Base-by-base conservation (phyloP, 2,797 vertebrate species). In the Sciurus vulgaris region DNA sequence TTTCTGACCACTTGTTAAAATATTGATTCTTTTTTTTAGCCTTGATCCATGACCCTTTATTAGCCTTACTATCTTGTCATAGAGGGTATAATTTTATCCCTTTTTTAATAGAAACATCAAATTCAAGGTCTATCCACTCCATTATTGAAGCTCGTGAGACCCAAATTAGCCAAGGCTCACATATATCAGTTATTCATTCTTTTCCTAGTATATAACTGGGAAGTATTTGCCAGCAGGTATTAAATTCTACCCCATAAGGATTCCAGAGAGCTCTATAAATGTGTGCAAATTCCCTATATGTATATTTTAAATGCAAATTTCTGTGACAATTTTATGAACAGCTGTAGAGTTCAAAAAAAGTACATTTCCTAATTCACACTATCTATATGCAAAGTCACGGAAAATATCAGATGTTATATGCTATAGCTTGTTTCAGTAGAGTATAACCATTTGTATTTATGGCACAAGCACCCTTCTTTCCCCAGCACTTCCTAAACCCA, bases 371-470 rank as follows among this genome's bases (percentile, higher is more conserved):
- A 92, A 97, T 97, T 93, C 91, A 90, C 82, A 87, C 95, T 88
- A 97, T 97, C 74, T 97, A 95, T 98, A 97, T 98, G 97, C 97
- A 97, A 96, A 98, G 93, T 82, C 96, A 96, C 20, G 9, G 41
- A 95, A 96, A 96, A 96, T 97, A 97, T 97, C 96, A 97, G 87
- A 96, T 96, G 95, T 59, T 92, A 93, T 97, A 88, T 88, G 94
- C 85, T 96, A 91, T 65, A 86, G 96, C 94, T 97, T 93, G 61
- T 91, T 97, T 97, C 93, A 94, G 85, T 77, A 90, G 78, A 93
- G 89, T 90, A 92, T 90, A 96, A 93, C 91, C 93, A 94, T 97
- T 96, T 97, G 67, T 95, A 97, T 97, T 94, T 97, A 97, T 93
- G 93, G 38, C 38, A 49, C 85, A 92, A 91, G 70, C 41, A 88